phyloP scores from a whole-genome alignment of 2,888 invertebrate genomes.

The Xestia c-nigrum region DNA sequence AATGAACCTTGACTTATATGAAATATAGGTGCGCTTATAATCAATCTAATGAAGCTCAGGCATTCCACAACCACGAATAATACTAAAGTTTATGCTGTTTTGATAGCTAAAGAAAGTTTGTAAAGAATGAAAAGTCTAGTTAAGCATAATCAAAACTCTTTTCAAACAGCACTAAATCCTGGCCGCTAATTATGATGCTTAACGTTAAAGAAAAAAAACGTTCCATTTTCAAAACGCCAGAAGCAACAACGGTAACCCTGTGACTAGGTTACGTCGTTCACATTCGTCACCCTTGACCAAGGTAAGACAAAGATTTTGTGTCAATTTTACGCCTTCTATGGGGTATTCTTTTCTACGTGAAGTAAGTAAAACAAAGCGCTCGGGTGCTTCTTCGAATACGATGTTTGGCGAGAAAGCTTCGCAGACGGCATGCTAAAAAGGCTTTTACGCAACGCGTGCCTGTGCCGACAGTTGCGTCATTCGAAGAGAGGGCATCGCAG shows the following conservation, averaged over 20 bases:
- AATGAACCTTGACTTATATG: slow-evolving; percentile 65
- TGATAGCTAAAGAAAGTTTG: background rate
- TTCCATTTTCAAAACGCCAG: slow-evolving; percentile 30
- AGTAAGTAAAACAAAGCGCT: slow-evolving; percentile 75
- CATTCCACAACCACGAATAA: slow-evolving; percentile 49
- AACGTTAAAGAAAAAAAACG: slow-evolving; percentile 38
- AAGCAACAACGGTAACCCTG: slow-evolving; percentile 76
- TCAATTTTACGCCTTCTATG: slow-evolving; percentile 82
- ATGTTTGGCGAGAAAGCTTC: slow-evolving; percentile 86
- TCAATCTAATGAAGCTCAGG: slow-evolving; percentile 47
- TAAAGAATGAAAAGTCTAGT: background rate
- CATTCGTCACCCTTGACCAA: slow-evolving; percentile 80
- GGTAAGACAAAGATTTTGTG: slow-evolving; percentile 77
- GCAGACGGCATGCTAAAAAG: slow-evolving; percentile 87
- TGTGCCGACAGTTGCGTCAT: slow-evolving; percentile 78
- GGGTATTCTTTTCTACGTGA: slow-evolving; percentile 65
- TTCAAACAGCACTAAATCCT: slow-evolving; percentile 34
- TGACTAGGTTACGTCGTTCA: slow-evolving; percentile 81
- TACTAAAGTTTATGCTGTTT: slow-evolving; percentile 13
- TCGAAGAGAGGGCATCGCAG: slow-evolving; percentile 71
- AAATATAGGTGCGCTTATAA: slow-evolving; percentile 53
- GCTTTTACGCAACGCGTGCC: slow-evolving; percentile 83
- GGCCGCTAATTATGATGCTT: slow-evolving; percentile 57
- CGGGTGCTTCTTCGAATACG: slow-evolving; percentile 82
- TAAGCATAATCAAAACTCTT: background rate